A percentile compares a stretch with the other conserved stretches of the same genome.
phyloP scores from a whole-genome alignment of 2,888 invertebrate species.

The Hypena proboscidalis region DNA sequence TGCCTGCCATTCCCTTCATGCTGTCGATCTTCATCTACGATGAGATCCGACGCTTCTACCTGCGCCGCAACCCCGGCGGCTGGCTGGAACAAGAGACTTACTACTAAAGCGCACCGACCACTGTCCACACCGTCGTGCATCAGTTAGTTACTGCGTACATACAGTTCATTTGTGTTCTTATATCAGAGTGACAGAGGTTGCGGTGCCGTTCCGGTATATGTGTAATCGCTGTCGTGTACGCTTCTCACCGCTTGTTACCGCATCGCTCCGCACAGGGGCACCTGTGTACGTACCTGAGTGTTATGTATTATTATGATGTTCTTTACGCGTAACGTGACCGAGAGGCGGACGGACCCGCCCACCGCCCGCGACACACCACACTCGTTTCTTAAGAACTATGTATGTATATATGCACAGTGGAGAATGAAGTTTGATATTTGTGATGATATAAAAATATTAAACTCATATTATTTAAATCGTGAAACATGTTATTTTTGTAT shows the following conservation, averaged over 20 bases:
- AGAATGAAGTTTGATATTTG: conserved; percentile 73
- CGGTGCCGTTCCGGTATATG: conserved; percentile 71
- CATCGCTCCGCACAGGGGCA: conserved; percentile 58
- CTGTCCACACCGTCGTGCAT: conserved; percentile 69
- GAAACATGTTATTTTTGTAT: conserved; percentile 79
- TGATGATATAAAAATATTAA: conserved; percentile 67
- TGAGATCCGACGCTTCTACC: conserved; percentile 98
- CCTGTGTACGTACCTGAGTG: conserved; percentile 54
- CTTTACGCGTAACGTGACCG: conserved; percentile 53
- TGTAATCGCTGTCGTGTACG: conserved; percentile 79
- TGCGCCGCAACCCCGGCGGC: conserved; percentile 98
- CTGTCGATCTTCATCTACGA: conserved; percentile 99
- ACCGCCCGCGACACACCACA: conserved; percentile 42
- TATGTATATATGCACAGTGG: conserved; percentile 82
- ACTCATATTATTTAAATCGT: conserved; percentile 69
- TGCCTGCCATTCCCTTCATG: conserved; percentile 99
- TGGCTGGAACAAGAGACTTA: conserved; percentile 99
- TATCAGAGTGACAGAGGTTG: conserved; percentile 74
- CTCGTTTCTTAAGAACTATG: conserved; percentile 65
- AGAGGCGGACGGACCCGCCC: conserved; percentile 41
- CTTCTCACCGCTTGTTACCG: conserved; percentile 80
- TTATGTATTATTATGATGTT: conserved; percentile 48
- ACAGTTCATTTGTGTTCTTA: conserved; percentile 77
- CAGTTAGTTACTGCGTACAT: conserved; percentile 75
- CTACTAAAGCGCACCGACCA: conserved; percentile 88